Evolutionary conservation across 1,140 invertebrate species (phyloP).

Genomic region (Probaryconus sp.): DNA sequence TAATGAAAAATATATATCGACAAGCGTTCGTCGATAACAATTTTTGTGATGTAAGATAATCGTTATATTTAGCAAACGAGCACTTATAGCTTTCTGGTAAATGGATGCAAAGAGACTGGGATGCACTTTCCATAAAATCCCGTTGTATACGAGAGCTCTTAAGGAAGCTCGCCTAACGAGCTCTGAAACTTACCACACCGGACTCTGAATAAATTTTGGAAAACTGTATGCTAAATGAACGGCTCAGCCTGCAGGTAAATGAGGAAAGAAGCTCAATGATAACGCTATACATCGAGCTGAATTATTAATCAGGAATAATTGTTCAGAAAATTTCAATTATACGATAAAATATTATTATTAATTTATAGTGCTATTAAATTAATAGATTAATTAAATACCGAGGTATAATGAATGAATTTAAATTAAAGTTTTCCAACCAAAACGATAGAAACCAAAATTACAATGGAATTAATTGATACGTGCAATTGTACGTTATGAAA

Average conservation of each 20-base stretch:
- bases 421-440: too few relatives aligned
- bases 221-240: slow-evolving; percentile 56
- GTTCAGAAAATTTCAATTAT: too few relatives aligned
- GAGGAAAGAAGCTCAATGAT: slow-evolving; percentile 16
- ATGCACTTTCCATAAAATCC: slow-evolving; percentile 79
- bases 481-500: not conserved
- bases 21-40: slow-evolving; percentile 49
- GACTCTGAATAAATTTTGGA: slow-evolving; percentile 62
- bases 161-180: slow-evolving; percentile 71
- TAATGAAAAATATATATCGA: slow-evolving; percentile 53
- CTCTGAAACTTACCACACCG: slow-evolving; percentile 65
- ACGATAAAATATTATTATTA: too few relatives aligned
- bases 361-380: too few relatives aligned
- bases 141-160: slow-evolving; percentile 78
- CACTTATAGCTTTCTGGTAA: slow-evolving; percentile 69
- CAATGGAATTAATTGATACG: too few relatives aligned
- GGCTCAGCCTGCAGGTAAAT: slow-evolving; percentile 27
- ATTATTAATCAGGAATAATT: not conserved
- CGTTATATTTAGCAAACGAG: slow-evolving; percentile 67
- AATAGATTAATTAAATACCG: too few relatives aligned
- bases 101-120: slow-evolving; percentile 74
- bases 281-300: not conserved
- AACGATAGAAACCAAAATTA: too few relatives aligned
- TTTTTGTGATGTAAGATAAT: slow-evolving; percentile 71
- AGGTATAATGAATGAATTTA: too few relatives aligned